These are phyloP conservation scores for Aramus guarauna DNA, from an alignment of 2,113 vertebrate species.

Conservation along the genomic window DNA sequence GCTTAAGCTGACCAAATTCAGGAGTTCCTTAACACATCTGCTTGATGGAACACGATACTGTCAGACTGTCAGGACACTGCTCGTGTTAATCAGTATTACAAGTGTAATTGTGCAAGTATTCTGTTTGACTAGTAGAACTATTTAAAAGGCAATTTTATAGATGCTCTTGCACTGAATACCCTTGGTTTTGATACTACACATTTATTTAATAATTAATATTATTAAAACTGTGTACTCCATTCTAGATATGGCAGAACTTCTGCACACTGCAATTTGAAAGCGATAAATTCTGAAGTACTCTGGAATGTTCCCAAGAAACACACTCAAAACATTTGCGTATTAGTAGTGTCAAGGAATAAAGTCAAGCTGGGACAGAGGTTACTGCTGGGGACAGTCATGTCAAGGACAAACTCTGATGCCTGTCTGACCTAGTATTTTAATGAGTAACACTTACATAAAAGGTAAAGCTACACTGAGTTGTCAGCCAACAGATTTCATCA, in stretches of 20 bases:
- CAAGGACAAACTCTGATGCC: not conserved
- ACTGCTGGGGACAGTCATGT: not conserved
- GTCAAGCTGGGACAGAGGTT: not conserved
- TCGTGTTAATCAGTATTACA: not conserved
- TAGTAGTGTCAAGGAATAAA: not conserved
- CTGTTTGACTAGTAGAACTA: not conserved
- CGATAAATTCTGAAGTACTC: not conserved
- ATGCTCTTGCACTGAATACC: not conserved
- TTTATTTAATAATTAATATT: not conserved
- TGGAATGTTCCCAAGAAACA: not conserved
- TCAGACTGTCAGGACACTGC: not conserved
- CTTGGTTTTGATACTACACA: not conserved
- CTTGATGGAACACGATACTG: accelerated
- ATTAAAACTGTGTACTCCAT: not conserved
- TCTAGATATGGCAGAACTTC: not conserved
- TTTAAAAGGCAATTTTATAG: not conserved
- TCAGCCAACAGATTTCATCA: not conserved
- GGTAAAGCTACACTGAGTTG: not conserved
- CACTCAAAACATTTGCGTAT: not conserved
- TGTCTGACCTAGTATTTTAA: not conserved
- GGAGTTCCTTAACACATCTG: not conserved
- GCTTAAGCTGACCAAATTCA: not conserved
- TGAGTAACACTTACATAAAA: not conserved
- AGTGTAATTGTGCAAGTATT: not conserved
- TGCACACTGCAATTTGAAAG: not conserved